phyloP scores from a whole-genome alignment of 2,797 vertebrate species.

The Podargus strigoides region DNA sequence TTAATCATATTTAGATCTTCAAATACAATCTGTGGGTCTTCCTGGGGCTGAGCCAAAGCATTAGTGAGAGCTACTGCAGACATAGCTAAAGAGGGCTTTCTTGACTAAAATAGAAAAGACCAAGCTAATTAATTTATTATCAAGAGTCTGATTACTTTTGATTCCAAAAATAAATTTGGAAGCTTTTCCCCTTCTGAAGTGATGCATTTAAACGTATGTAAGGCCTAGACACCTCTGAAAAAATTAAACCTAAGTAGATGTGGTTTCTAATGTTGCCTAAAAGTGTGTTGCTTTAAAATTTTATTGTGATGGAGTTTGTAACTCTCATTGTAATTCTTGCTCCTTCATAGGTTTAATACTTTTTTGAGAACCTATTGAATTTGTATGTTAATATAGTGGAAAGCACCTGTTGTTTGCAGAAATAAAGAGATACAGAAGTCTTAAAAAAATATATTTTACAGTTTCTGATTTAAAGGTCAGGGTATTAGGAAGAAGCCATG shows the following conservation, averaged over 20 bases:
- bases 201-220: not conserved
- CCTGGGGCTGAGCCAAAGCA: not conserved
- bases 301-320: not conserved
- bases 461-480: not conserved
- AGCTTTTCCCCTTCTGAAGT: not conserved
- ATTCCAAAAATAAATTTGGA: not conserved
- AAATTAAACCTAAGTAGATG: not conserved
- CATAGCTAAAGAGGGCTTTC: not conserved
- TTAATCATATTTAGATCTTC: not conserved
- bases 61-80: not conserved
- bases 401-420: accelerated
- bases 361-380: not conserved
- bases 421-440: not conserved
- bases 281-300: not conserved
- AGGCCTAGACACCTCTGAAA: not conserved
- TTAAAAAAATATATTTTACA: not conserved
- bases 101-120: not conserved
- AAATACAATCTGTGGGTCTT: not conserved
- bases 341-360: not conserved
- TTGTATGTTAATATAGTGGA: not conserved
- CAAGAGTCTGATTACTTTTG: not conserved
- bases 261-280: not conserved
- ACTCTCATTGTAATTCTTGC: not conserved
- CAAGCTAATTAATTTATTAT: not conserved
- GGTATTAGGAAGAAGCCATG: not conserved